Percentiles rank a stretch among this genome's conserved stretches.
phyloP scores from a whole-genome alignment of 2,113 vertebrate genomes.

The Prinia subflava region DNA sequence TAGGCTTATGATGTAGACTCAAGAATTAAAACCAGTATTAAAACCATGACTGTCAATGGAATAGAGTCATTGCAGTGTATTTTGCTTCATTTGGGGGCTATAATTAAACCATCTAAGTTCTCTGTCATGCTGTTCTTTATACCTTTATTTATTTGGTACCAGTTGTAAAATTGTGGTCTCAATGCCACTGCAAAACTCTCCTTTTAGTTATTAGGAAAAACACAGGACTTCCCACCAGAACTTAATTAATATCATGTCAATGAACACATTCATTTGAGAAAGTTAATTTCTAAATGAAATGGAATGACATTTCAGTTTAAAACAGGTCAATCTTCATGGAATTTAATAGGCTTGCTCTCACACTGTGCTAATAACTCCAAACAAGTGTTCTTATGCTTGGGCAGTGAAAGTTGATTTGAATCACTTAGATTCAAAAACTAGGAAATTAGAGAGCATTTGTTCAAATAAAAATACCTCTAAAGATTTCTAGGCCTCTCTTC shows the following conservation, averaged over 20 bases:
- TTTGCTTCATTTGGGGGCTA: background rate
- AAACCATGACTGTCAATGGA: background rate
- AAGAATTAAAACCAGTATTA: background rate
- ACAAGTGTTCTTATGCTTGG: background rate
- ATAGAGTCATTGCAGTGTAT: background rate
- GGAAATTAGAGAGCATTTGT: background rate
- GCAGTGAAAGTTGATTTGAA: background rate
- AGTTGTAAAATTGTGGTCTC: background rate
- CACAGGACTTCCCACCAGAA: background rate
- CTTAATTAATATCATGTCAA: background rate
- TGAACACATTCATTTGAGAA: background rate
- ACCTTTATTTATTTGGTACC: background rate
- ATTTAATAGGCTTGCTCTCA: background rate
- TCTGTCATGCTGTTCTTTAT: background rate
- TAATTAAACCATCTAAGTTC: background rate
- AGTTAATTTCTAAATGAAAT: background rate
- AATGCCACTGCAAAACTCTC: background rate
- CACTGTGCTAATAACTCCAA: background rate
- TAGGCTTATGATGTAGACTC: background rate
- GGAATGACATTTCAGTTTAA: background rate
- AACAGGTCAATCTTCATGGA: background rate
- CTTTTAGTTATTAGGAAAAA: background rate
- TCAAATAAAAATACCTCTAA: background rate
- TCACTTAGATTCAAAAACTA: background rate
- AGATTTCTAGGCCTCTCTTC: background rate